A percentile compares a stretch with the other conserved stretches of the same genome.
phyloP scores from a whole-genome alignment of 2,888 invertebrate genomes.

The Apamea epomidion region DNA sequence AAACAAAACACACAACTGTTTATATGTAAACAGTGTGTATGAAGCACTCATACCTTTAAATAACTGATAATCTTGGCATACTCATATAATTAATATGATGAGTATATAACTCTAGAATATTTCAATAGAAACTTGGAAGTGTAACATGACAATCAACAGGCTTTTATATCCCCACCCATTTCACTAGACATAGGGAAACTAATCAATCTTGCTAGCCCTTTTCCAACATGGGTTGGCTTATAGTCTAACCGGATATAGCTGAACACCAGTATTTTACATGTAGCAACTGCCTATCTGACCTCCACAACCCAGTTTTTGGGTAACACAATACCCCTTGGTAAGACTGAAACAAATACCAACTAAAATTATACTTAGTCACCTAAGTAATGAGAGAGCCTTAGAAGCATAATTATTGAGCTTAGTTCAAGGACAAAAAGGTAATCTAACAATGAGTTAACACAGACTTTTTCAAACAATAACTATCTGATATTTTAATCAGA shows the following conservation, averaged over 20 bases:
- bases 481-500: slow-evolving; percentile 17
- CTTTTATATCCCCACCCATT: not conserved
- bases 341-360: not conserved
- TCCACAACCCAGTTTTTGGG: too few relatives aligned
- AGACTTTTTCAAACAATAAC: not conserved
- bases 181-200: not conserved
- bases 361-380: not conserved
- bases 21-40: not conserved
- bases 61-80: slow-evolving; percentile 3
- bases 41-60: not conserved
- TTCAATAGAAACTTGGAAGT: not conserved
- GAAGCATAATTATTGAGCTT: not conserved
- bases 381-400: not conserved
- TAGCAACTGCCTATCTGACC: too few relatives aligned
- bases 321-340: too few relatives aligned
- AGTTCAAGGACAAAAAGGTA: not conserved
- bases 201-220: not conserved
- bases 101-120: not conserved
- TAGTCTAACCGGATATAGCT: too few relatives aligned
- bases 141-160: not conserved
- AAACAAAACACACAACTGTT: slow-evolving; percentile 22
- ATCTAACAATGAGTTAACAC: slow-evolving; percentile 2
- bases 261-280: too few relatives aligned
- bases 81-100: not conserved
- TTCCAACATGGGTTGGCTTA: too few relatives aligned